phyloP scores from a whole-genome alignment of 2,113 vertebrate genomes.

The Passer montanus region DNA sequence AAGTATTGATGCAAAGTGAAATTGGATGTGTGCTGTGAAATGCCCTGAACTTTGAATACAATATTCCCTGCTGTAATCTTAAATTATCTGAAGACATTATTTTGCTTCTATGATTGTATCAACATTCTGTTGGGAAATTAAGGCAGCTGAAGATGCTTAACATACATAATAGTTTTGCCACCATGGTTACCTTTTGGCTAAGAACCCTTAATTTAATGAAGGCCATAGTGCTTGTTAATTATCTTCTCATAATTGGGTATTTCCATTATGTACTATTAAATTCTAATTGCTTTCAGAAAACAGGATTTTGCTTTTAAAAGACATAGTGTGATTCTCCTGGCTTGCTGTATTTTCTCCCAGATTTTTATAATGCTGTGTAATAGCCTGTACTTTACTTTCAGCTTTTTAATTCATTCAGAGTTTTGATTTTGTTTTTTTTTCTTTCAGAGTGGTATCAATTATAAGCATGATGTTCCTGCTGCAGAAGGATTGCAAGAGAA shows the following conservation, averaged over 20 bases:
- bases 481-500: slow-evolving; percentile 72
- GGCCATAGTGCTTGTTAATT: not conserved
- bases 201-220: not conserved
- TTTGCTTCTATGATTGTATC: not conserved
- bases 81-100: not conserved
- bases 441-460: slow-evolving; percentile 49
- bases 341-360: not conserved
- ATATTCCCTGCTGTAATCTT: not conserved
- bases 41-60: not conserved
- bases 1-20: slow-evolving; percentile 2
- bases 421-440: not conserved
- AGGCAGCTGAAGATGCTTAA: not conserved
- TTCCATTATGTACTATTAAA: not conserved
- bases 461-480: not conserved
- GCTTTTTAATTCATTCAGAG: not conserved
- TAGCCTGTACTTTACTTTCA: not conserved
- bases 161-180: not conserved
- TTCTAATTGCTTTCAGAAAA: not conserved
- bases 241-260: not conserved
- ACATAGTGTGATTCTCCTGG: not conserved
- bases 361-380: not conserved
- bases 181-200: not conserved
- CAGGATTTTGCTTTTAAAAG: not conserved
- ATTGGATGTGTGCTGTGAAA: not conserved
- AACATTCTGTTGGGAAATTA: not conserved